phyloP scores from a whole-genome alignment of 2,113 vertebrate species.

The Lagenorhynchus albirostris region DNA sequence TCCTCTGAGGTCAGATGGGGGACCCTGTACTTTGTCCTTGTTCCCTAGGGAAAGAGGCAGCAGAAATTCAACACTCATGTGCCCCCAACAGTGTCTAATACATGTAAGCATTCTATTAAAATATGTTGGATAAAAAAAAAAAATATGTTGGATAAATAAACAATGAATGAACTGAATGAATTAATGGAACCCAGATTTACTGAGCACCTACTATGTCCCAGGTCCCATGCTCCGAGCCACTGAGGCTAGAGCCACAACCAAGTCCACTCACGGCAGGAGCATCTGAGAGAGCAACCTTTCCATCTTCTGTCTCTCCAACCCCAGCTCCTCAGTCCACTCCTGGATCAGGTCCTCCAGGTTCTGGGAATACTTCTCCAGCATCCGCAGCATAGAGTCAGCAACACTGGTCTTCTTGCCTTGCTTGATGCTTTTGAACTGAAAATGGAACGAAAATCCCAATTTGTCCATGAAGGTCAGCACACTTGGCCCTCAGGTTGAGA shows the following conservation, averaged over 20 bases:
- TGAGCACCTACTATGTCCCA: background rate
- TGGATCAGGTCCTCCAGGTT: constrained; percentile 90
- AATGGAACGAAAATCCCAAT: background rate
- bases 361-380: constrained; percentile 91
- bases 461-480: background rate
- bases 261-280: constrained; percentile 86
- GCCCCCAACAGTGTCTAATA: background rate
- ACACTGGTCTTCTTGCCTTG: constrained; percentile 90
- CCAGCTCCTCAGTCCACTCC: constrained; percentile 89
- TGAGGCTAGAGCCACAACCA: background rate
- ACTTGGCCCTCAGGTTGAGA: background rate
- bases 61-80: background rate
- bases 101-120: background rate
- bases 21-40: no score
- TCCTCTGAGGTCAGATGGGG: background rate
- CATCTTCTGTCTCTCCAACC: constrained; percentile 89
- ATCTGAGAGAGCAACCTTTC: constrained; percentile 89
- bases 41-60: background rate
- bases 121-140: background rate
- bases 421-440: constrained; percentile 88
- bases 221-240: background rate
- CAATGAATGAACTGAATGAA: background rate
- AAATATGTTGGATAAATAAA: background rate
- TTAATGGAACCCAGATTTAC: background rate
- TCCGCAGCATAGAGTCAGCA: constrained; percentile 89